phyloP scores from a whole-genome alignment of 2,797 vertebrate species.

The Clarias laeviceps region DNA sequence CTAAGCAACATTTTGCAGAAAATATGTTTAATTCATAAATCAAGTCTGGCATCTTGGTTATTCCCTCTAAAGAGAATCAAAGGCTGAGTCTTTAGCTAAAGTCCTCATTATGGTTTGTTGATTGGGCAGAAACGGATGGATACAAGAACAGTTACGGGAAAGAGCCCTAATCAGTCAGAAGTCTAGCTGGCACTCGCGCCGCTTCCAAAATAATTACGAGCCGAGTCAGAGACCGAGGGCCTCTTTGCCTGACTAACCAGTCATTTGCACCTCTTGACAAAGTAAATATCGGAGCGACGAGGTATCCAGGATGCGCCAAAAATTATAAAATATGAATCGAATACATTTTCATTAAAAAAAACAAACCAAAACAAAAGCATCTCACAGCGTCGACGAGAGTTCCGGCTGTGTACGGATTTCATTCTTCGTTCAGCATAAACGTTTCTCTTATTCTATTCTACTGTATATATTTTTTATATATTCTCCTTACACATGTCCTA shows the following conservation, averaged over 20 bases:
- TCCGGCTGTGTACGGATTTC: background rate
- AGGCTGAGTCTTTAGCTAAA: constrained; percentile 59
- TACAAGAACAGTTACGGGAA: constrained; percentile 59
- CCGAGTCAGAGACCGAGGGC: constrained; percentile 37
- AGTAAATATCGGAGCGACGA: constrained; percentile 46
- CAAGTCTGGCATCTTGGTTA: constrained; percentile 56
- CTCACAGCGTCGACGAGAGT: background rate
- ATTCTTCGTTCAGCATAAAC: background rate
- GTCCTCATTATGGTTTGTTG: constrained; percentile 66
- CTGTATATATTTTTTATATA: background rate
- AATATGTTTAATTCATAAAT: constrained; percentile 64
- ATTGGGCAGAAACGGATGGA: constrained; percentile 57
- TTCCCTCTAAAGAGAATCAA: constrained; percentile 58
- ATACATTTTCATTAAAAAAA: background rate
- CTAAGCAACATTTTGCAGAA: constrained; percentile 55
- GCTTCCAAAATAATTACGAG: constrained; percentile 53
- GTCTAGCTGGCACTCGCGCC: constrained; percentile 51
- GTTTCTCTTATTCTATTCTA: background rate
- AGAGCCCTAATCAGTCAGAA: constrained; percentile 59
- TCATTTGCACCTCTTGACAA: constrained; percentile 58
- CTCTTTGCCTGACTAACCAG: constrained; percentile 51
- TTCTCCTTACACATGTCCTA: constrained; percentile 30
- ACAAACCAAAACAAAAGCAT: background rate
- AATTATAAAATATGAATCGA: constrained; percentile 35
- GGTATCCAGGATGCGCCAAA: constrained; percentile 28